A percentile compares a stretch with the other conserved stretches of the same genome.
These are phyloP conservation scores for Anoncus sp. DNA, from an alignment of 2,888 invertebrate species.

Conservation along the genomic window DNA sequence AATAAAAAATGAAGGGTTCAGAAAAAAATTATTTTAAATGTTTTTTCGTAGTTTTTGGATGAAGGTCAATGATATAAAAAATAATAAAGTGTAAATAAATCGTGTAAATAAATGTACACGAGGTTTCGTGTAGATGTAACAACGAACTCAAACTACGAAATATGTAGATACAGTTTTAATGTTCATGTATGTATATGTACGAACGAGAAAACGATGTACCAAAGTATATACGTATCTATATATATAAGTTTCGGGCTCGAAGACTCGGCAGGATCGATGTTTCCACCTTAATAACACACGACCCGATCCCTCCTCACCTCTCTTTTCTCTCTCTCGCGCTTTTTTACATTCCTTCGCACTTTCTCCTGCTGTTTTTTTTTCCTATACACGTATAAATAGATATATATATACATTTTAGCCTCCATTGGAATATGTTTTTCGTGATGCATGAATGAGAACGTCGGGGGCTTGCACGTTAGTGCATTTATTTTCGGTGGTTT, in stretches of 20 bases:
- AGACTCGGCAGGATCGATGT: conserved; percentile 70
- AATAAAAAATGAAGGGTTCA: no score
- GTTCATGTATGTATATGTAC: no score
- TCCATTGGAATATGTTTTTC: conserved; percentile 27
- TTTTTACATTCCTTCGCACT: conserved; percentile 29
- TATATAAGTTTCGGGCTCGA: conserved; percentile 14
- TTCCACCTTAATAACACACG: conserved; percentile 70
- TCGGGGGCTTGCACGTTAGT: conserved; percentile 34
- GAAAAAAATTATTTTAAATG: no score
- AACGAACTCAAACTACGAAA: no score
- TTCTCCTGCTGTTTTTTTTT: conserved; percentile 8
- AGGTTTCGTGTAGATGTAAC: no score
- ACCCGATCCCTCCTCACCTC: conserved; percentile 69
- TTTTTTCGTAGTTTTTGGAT: no score
- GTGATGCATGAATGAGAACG: conserved; percentile 47
- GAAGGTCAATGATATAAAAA: no score
- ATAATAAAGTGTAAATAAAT: no score
- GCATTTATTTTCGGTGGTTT: conserved; percentile 47
- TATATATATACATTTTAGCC: neutral
- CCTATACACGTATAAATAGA: conserved; percentile 8
- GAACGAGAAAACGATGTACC: conserved; percentile 32
- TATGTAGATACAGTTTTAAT: no score
- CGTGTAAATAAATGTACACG: no score
- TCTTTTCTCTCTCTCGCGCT: conserved; percentile 48
- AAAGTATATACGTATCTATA: neutral